Base-by-base conservation (phyloP, 1,140 invertebrate species). In the Papilio polyxenes region DNA sequence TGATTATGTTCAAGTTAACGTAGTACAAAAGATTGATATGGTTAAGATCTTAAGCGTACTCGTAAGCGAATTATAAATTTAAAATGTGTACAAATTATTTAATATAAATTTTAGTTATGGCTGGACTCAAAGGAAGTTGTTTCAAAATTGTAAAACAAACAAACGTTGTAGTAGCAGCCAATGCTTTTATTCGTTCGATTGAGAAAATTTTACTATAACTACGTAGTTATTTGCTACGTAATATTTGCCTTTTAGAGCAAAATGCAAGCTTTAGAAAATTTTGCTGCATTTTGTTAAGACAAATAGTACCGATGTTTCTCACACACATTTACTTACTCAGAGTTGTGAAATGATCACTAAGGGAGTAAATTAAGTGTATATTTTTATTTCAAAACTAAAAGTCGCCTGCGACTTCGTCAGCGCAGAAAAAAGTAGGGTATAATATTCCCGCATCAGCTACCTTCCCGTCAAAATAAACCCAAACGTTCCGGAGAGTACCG, bases 121-220 rank as follows among this genome's bases (percentile, higher is more conserved):
- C 44, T 76, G 15, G 0, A 8, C 49, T 76, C n/a, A 76, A 51
- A 76, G 20, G 49, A 76, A 53, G 44, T 44, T 48, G 37, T 17
- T 49, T 31, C 48, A 23, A 53, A 53, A 15, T 76, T 76, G 48
- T 53, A 23, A 44, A 48, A 75, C 9, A 20, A 23, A 75, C 48
- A 49, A 51, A 53, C 53, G 48, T 76, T 23, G 20, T 37, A 20
- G 10, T 0, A 51, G 49, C 44, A 6, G n/a, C 1, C 9, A 49
- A 51, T 49, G 75, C 17, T 20, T 76, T 23, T 76, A 49, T 76
- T 76, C 75, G 75, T 51, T 76, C 48, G 44, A 76, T 76, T 76
- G 75, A 51, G 75, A 31, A 76, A 51, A 76, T 76, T 76, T 76
- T 37, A 20, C 49, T 76, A 31, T 23, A 76, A 76, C 44, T 53